phyloP scores from a whole-genome alignment of 1,140 invertebrate species.

The Drosophila repletoides region DNA sequence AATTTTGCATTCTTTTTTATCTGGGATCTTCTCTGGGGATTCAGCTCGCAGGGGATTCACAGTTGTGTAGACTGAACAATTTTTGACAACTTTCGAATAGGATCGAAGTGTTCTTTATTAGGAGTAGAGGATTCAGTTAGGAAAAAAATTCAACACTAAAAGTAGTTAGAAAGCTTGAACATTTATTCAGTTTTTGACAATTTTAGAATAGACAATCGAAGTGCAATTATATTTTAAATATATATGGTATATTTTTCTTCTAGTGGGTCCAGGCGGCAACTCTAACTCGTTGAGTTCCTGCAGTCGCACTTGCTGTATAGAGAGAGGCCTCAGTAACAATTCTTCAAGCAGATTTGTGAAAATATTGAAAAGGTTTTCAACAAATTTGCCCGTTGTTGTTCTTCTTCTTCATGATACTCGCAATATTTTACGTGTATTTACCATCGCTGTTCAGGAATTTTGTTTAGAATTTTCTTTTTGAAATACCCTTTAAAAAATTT shows the following conservation, averaged over 20 bases:
- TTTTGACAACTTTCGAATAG: no score
- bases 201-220: not conserved
- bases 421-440: slow-evolving; percentile 79
- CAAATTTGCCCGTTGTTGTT: slow-evolving; percentile 51
- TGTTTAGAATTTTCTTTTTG: slow-evolving; percentile 52
- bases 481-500: slow-evolving; percentile 44
- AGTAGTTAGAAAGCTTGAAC: no score
- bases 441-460: slow-evolving; percentile 67
- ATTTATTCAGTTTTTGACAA: slow-evolving; percentile 38
- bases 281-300: slow-evolving; percentile 52
- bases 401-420: slow-evolving; percentile 41
- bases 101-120: no score
- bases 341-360: slow-evolving; percentile 60
- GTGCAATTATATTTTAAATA: not conserved
- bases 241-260: slow-evolving; percentile 26
- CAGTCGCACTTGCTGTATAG: slow-evolving; percentile 31
- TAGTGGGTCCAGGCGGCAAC: slow-evolving; percentile 71
- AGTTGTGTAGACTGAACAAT: no score
- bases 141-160: no score
- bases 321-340: slow-evolving; percentile 62
- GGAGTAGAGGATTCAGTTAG: no score
- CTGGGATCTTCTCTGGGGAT: no score
- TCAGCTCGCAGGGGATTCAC: no score
- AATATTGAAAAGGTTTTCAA: slow-evolving; percentile 20
- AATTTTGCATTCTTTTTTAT: no score